These are phyloP conservation scores for Lysiphlebus fabarum DNA, from an alignment of 1,140 invertebrate genomes.

Conservation along the genomic window DNA sequence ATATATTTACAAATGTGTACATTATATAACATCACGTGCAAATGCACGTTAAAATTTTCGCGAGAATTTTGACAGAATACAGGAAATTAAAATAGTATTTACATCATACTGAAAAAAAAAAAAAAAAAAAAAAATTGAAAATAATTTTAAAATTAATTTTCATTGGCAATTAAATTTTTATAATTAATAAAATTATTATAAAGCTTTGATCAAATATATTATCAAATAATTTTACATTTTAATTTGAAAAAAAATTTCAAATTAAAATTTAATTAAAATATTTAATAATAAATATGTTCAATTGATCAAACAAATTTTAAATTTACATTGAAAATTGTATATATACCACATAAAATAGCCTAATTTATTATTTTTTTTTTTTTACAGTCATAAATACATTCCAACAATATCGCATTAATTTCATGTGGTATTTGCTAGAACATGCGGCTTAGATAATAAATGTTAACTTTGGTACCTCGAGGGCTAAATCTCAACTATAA, in stretches of 20 bases:
- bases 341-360: background rate
- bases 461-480: constrained; percentile 17
- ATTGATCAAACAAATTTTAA: constrained; percentile 16
- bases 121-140: no score
- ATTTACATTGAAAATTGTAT: background rate
- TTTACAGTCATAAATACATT: constrained; percentile 15
- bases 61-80: no score
- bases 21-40: no score
- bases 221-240: background rate
- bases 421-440: background rate
- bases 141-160: no score
- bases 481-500: constrained; percentile 12
- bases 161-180: no score
- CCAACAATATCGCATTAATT: constrained; percentile 12
- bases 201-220: background rate
- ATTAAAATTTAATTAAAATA: background rate
- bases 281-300: constrained; percentile 15
- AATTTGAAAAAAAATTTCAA: background rate
- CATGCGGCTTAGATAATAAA: constrained; percentile 24
- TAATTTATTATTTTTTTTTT: background rate
- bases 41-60: no score
- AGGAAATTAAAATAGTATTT: no score
- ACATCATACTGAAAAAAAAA: no score
- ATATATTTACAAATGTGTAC: no score
- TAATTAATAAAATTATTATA: no score